Conservation (phyloP, 1,140 invertebrate genomes). For the Battus philenor region DNA sequence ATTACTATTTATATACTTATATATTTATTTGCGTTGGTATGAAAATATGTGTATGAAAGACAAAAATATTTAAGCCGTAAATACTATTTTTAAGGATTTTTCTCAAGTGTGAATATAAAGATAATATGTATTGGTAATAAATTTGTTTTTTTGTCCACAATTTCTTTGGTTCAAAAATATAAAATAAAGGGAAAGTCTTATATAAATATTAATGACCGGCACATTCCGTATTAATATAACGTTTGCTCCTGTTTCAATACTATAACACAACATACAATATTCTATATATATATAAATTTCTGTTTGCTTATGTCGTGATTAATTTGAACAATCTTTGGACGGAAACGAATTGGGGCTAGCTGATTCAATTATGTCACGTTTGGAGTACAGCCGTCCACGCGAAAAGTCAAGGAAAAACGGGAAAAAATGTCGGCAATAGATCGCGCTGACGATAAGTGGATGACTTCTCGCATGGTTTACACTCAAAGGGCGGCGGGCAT, state of each 20-base stretch:
- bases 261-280: too few species aligned
- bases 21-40: too few species aligned
- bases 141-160: neutral
- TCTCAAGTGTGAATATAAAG: too few species aligned
- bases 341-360: constrained; percentile 31
- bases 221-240: too few species aligned
- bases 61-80: too few species aligned
- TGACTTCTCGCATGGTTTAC: constrained; percentile 69
- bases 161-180: neutral
- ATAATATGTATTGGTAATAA: too few species aligned
- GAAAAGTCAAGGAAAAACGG: constrained; percentile 67
- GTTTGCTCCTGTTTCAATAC: too few species aligned
- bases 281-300: too few species aligned
- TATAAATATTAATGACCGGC: too few species aligned
- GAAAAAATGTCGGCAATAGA: constrained; percentile 67
- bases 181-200: too few species aligned
- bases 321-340: constrained; percentile 46
- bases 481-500: constrained; percentile 61
- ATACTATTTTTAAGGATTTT: too few species aligned
- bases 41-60: neutral
- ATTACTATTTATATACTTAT: too few species aligned
- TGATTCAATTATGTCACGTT: constrained; percentile 71
- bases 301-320: constrained; percentile 47
- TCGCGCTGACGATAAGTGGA: constrained; percentile 68
- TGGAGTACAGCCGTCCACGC: constrained; percentile 48